Conservation (phyloP, 1,140 invertebrate genomes). For the Trichogramma pretiosum region DNA sequence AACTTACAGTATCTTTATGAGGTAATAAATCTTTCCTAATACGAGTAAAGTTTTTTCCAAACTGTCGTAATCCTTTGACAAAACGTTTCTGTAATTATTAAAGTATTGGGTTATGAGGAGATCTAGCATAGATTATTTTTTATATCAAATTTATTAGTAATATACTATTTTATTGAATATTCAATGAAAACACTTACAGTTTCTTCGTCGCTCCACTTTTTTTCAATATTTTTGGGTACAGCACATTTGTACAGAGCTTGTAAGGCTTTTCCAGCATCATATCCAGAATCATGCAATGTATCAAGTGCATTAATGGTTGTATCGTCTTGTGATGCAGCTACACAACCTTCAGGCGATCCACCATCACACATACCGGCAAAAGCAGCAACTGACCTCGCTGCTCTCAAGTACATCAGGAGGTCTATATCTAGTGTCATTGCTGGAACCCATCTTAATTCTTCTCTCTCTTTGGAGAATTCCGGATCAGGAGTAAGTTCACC, state of each 20-base stretch:
- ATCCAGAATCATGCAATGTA: slow-evolving; percentile 86
- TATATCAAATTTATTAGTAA: background rate
- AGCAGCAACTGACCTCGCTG: slow-evolving; percentile 89
- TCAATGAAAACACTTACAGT: slow-evolving; percentile 53
- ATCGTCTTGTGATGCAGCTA: slow-evolving; percentile 91
- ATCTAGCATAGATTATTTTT: too few species aligned
- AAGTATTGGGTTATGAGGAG: too few species aligned
- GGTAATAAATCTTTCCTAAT: slow-evolving; percentile 93
- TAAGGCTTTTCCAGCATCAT: slow-evolving; percentile 89
- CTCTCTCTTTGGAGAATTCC: slow-evolving; percentile 65
- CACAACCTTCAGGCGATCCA: slow-evolving; percentile 89
- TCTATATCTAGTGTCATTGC: slow-evolving; percentile 85
- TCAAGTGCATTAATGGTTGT: slow-evolving; percentile 96
- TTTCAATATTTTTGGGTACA: slow-evolving; percentile 91
- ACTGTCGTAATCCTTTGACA: slow-evolving; percentile 93
- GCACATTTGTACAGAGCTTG: slow-evolving; percentile 95
- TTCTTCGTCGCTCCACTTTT: slow-evolving; percentile 97
- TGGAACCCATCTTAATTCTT: slow-evolving; percentile 89
- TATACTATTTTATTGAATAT: slow-evolving; percentile 1
- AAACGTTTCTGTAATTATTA: slow-evolving; percentile 87
- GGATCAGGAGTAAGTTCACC: slow-evolving; percentile 62
- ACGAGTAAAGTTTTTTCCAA: slow-evolving; percentile 99
- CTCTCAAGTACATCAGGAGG: slow-evolving; percentile 93
- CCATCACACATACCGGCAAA: slow-evolving; percentile 98
- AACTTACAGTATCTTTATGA: slow-evolving; percentile 85